phyloP scores from a whole-genome alignment of 2,888 invertebrate genomes.

The Cephus sareptanus region DNA sequence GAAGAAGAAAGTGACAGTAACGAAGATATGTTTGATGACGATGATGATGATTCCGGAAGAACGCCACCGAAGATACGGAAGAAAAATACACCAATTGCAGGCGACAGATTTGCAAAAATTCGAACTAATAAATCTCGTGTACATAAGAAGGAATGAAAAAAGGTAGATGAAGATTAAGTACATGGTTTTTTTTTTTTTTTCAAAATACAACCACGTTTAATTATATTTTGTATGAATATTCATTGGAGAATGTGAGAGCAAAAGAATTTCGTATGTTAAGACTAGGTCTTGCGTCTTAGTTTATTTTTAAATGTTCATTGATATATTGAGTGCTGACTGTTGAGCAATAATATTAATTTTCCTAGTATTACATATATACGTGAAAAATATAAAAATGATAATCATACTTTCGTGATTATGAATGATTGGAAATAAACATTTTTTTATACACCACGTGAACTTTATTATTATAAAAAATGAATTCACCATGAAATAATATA shows the following conservation, averaged over 20 bases:
- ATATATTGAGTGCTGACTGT: conserved; percentile 18
- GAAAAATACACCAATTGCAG: neutral
- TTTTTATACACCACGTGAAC: neutral
- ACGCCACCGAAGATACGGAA: neutral
- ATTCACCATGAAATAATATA: neutral
- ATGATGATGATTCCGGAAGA: neutral
- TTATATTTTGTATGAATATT: neutral
- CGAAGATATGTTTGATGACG: conserved; percentile 49
- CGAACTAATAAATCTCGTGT: neutral
- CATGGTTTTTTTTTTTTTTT: neutral
- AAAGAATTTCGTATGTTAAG: neutral
- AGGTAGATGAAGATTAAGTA: neutral
- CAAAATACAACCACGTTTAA: neutral
- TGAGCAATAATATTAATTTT: conserved; percentile 19
- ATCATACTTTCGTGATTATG: neutral
- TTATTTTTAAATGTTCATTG: conserved; percentile 3
- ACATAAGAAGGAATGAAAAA: neutral
- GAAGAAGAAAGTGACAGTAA: conserved; percentile 38
- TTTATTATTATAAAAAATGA: neutral
- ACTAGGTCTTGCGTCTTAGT: conserved; percentile 7
- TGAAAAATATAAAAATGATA: neutral
- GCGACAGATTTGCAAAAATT: neutral
- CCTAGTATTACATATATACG: conserved; percentile 15
- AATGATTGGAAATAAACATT: neutral
- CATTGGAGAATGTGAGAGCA: neutral